Percentiles rank a stretch among this genome's conserved stretches.
Conservation (phyloP, 2,113 vertebrate species). For the Lynx canadensis region DNA sequence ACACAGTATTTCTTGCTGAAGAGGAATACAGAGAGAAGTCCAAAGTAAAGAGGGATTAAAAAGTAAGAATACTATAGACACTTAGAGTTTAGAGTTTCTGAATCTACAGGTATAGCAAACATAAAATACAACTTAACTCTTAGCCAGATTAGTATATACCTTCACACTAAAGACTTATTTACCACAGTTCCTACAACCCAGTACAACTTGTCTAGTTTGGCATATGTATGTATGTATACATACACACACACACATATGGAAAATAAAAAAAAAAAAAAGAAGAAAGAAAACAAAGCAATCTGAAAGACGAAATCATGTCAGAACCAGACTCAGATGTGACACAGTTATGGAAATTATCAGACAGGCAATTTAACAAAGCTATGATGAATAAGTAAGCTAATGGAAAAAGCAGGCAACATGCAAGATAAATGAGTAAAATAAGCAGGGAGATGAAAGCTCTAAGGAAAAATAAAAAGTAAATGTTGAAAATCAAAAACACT, state of each 20-base stretch:
- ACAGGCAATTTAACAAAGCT: not conserved
- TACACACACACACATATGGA: too few relatives aligned
- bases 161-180: not conserved
- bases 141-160: not conserved
- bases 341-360: not conserved
- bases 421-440: not conserved
- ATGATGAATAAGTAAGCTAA: not conserved
- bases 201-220: not conserved
- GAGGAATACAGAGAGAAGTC: not conserved
- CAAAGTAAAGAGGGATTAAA: not conserved
- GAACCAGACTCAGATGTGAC: not conserved
- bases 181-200: not conserved
- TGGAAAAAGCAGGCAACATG: not conserved
- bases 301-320: not conserved
- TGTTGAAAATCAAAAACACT: not conserved
- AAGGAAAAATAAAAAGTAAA: not conserved
- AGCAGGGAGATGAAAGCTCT: not conserved
- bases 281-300: not conserved
- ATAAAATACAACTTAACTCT: not conserved
- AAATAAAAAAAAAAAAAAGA: not conserved
- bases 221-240: too few relatives aligned
- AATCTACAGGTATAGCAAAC: not conserved
- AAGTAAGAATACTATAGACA: not conserved
- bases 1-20: not conserved
- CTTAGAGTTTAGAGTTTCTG: not conserved